Base-by-base conservation (phyloP, 1,140 invertebrate species). In the Musca domestica region DNA sequence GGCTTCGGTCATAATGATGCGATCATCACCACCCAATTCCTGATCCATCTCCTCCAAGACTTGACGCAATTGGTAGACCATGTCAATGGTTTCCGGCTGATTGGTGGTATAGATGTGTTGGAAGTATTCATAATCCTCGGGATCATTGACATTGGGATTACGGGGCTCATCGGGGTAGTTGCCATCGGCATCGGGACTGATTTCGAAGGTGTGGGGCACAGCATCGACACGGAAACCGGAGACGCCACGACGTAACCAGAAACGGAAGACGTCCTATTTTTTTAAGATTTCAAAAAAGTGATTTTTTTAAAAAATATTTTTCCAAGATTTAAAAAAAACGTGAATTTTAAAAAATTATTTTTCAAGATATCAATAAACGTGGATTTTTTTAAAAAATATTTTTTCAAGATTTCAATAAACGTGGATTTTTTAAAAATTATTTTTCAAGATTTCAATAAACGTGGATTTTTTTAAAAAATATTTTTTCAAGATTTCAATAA, bases 151-250 rank as follows among this genome's bases (percentile, higher is more conserved):
- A 17, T 58, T 58, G 48, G 77, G 72, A 15, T 82, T 75, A 30
- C 80, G 71, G 0, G 88, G 88, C 73, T 90, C 88, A 72, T 90
- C 85, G 3, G 77, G 81, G 27, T 72, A 78, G 63, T 77, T 70
- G 58, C 70, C 86, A 12, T 85, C 74, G 73, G 88, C 86, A 70
- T 83, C 88, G 23, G 88, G 66, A 64, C 82, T 69, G 73, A 71
- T 69, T 78, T 90, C 88, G 64, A 84, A 84, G 3, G 89, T 71
- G 75, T 86, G 83, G 25, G 86, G 86, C 17, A 91, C 80, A 5
- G 89, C 88, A 71, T 92, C 88, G 20, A 93, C 82, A 67, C 91
- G 84, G 82, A 94, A 93, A 10, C 92, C 92, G 72, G 89, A 88
- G 0, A 92, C 88, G 49, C 91, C 92, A 75, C 85, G 86, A 2